Conservation (phyloP, 2,888 invertebrate species). For the Himalopsyche japonica region DNA sequence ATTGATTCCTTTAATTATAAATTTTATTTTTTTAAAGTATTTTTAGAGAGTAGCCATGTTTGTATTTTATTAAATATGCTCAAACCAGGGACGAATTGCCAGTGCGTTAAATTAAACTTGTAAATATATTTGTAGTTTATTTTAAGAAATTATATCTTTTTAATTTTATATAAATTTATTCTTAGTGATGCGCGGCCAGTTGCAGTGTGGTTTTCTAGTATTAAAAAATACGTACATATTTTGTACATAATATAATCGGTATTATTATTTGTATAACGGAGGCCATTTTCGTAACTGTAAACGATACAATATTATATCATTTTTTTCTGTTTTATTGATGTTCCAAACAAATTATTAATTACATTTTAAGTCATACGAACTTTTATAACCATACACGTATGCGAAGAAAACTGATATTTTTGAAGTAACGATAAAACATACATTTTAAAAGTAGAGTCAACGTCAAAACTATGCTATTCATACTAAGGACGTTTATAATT, state of each 20-base stretch:
- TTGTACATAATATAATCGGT: neutral
- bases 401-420: too few species aligned
- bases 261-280: neutral
- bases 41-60: neutral
- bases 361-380: too few species aligned
- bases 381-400: too few species aligned
- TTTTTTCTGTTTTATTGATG: too few species aligned
- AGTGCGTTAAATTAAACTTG: conserved; percentile 21
- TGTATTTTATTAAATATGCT: conserved; percentile 17
- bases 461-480: too few species aligned
- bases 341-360: too few species aligned
- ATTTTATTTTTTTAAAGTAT: neutral
- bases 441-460: too few species aligned
- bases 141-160: neutral
- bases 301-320: too few species aligned
- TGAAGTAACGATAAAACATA: too few species aligned
- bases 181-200: conserved; percentile 13
- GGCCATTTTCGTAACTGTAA: neutral
- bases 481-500: too few species aligned
- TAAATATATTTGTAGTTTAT: neutral
- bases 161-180: neutral
- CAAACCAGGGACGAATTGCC: conserved; percentile 37
- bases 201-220: conserved; percentile 18
- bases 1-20: conserved; percentile 20
- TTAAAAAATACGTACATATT: neutral